phyloP scores from a whole-genome alignment of 2,113 vertebrate genomes.

The Cochlearius cochlearius region DNA sequence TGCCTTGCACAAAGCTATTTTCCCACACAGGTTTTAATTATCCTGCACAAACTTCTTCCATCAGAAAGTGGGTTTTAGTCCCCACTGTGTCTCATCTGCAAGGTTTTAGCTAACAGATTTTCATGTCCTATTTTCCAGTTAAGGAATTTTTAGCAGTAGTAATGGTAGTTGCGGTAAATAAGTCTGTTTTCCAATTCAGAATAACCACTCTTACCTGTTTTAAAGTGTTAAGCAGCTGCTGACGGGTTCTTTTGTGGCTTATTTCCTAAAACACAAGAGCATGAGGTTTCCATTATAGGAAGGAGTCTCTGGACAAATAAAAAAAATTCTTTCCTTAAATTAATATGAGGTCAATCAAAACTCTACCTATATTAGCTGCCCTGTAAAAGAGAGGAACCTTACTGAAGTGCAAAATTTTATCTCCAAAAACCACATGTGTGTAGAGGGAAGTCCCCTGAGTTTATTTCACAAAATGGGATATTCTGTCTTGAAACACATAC shows the following conservation, averaged over 20 bases:
- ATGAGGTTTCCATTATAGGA: background rate
- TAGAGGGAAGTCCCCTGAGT: background rate
- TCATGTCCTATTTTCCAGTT: background rate
- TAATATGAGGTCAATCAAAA: background rate
- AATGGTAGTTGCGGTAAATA: background rate
- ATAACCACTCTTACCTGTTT: background rate
- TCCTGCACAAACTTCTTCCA: background rate
- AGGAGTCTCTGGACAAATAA: background rate
- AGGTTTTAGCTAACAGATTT: background rate
- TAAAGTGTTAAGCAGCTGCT: background rate
- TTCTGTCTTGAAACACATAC: background rate
- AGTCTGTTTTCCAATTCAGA: background rate
- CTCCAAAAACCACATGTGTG: background rate
- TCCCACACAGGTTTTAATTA: background rate
- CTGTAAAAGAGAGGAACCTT: background rate
- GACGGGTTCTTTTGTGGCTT: background rate
- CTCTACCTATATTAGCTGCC: background rate
- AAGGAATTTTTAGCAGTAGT: background rate
- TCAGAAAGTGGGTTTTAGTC: background rate
- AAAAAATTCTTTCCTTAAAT: background rate
- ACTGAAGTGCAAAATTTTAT: background rate
- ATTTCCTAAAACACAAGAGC: background rate
- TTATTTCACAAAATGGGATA: background rate
- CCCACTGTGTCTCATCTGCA: background rate
- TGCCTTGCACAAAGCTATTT: background rate